A percentile compares a stretch with the other conserved stretches of the same genome.
Evolutionary conservation across 1,140 invertebrate genomes (phyloP).

Genomic region (Ostrea edulis): DNA sequence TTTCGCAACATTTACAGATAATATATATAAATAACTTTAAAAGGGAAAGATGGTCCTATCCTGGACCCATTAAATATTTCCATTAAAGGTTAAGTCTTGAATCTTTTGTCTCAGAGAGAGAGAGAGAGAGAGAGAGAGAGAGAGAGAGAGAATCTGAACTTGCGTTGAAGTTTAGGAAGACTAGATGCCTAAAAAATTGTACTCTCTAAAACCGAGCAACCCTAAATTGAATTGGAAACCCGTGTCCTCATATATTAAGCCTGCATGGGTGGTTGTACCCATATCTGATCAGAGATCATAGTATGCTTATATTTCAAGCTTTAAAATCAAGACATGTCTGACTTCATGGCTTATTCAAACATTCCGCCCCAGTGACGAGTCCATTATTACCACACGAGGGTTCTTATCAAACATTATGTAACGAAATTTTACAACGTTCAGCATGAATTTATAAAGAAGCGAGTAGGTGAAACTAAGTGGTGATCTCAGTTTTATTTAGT

Average conservation of each 20-base stretch:
- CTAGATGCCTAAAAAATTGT: too few species aligned
- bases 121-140: too few species aligned
- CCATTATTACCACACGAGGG: neutral
- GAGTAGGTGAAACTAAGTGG: neutral
- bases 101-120: too few species aligned
- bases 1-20: neutral
- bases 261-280: neutral
- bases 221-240: neutral
- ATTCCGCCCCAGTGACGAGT: neutral
- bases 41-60: neutral
- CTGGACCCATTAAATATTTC: neutral
- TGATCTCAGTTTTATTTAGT: neutral
- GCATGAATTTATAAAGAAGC: neutral
- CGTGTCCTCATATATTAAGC: neutral
- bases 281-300: too few species aligned
- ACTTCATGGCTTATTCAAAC: conserved; percentile 5
- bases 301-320: neutral
- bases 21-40: neutral
- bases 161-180: too few species aligned
- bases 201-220: too few species aligned
- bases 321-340: neutral
- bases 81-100: neutral
- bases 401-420: conserved; percentile 17
- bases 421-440: neutral
- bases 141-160: too few species aligned